phyloP scores from a whole-genome alignment of 1,140 invertebrate genomes.

The Caligus rogercresseyi region DNA sequence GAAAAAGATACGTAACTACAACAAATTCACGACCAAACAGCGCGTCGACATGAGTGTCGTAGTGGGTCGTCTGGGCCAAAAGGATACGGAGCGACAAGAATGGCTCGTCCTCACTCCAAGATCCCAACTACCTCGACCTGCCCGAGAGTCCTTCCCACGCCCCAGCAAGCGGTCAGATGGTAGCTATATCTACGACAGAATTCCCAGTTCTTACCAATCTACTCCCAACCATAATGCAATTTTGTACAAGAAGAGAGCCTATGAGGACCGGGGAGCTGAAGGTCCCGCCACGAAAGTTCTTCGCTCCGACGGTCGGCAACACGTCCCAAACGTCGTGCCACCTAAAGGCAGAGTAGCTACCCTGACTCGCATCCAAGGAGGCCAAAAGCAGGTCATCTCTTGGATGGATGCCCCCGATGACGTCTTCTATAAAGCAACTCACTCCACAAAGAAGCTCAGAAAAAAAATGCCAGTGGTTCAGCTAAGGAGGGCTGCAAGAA shows the following conservation, averaged over 20 bases:
- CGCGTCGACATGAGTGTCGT: conserved; percentile 13
- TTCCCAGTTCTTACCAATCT: background rate
- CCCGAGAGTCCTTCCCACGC: conserved; percentile 14
- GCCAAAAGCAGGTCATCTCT: conserved; percentile 71
- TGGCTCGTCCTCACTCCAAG: conserved; percentile 15
- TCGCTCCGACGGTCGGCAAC: background rate
- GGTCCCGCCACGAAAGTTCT: background rate
- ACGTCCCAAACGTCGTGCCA: conserved; percentile 9
- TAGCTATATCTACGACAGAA: conserved; percentile 15
- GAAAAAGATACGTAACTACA: conserved; percentile 1
- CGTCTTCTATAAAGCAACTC: conserved; percentile 79
- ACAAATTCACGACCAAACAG: conserved; percentile 6
- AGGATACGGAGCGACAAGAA: conserved; percentile 4
- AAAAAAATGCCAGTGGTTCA: conserved; percentile 1
- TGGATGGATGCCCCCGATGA: conserved; percentile 97
- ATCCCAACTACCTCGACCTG: background rate
- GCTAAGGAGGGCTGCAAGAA: conserved; percentile 17
- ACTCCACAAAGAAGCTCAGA: conserved; percentile 58
- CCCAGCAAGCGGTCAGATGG: conserved; percentile 18
- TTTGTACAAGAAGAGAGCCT: conserved; percentile 18
- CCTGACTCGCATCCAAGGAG: conserved; percentile 41
- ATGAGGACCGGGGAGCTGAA: conserved; percentile 8
- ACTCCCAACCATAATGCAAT: conserved; percentile 4
- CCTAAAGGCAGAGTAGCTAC: conserved; percentile 37
- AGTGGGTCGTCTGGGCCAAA: conserved; percentile 3